Percentiles rank a stretch among this genome's conserved stretches.
phyloP scores from a whole-genome alignment of 2,113 vertebrate species.

The Phasianus colchicus region DNA sequence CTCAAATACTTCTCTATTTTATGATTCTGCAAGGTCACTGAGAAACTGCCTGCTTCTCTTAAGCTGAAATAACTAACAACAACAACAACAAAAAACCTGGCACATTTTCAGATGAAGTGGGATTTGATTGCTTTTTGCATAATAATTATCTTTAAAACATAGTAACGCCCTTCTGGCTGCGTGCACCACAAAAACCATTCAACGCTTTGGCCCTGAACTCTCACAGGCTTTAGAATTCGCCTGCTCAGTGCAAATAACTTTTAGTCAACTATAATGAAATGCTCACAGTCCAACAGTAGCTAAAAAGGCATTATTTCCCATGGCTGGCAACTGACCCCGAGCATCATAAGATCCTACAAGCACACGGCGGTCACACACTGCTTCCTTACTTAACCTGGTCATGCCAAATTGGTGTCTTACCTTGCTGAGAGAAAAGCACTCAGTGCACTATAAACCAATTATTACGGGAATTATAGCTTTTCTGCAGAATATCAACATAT shows the following conservation, averaged over 20 bases:
- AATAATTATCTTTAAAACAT: neutral
- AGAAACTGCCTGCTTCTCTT: neutral
- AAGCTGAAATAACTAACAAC: neutral
- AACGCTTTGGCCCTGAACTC: accelerated
- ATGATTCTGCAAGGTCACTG: neutral
- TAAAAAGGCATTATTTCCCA: neutral
- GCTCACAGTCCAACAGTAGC: neutral
- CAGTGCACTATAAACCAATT: neutral
- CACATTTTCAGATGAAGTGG: neutral
- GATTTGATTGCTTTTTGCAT: neutral
- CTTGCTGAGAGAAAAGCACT: neutral
- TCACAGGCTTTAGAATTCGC: neutral
- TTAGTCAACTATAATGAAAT: neutral
- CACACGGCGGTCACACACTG: neutral
- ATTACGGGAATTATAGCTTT: neutral
- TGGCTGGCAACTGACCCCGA: neutral
- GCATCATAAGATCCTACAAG: neutral
- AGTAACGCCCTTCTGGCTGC: neutral
- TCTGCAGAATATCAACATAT: neutral
- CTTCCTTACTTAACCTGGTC: neutral
- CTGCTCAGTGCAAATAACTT: neutral
- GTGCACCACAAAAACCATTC: neutral
- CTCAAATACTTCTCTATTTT: neutral
- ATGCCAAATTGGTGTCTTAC: neutral
- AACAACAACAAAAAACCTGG: neutral